Evolutionary conservation across 37 sponge, comb jelly and placozoan genomes (phyloP).

Genomic region (Hormiphora californensis): DNA sequence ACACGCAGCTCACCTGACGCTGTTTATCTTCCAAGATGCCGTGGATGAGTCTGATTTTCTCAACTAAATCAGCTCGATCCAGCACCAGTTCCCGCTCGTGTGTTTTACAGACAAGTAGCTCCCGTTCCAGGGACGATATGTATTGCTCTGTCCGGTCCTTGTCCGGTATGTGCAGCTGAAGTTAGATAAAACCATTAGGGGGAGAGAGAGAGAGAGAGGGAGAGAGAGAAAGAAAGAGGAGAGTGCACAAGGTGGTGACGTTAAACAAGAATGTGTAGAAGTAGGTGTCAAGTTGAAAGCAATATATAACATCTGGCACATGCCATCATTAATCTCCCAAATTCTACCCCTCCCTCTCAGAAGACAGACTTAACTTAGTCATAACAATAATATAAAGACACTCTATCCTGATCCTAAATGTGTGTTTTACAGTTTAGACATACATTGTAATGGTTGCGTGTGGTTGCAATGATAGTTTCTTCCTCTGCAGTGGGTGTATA

Average conservation of each 20-base stretch:
- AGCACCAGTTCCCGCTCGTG: neutral
- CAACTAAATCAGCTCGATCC: neutral
- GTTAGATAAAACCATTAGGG: too few species aligned
- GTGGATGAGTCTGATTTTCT: neutral
- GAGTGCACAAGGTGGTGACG: neutral
- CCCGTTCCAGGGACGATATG: neutral
- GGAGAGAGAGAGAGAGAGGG: too few species aligned
- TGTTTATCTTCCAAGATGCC: slow-evolving; percentile 30
- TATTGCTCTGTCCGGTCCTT: neutral
- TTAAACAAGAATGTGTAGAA: neutral
- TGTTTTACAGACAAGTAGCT: slow-evolving; percentile 11
- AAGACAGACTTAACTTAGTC: too few species aligned
- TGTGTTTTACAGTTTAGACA: too few species aligned
- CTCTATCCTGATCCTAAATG: too few species aligned
- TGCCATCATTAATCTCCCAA: too few species aligned
- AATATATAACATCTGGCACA: too few species aligned
- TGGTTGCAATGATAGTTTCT: neutral
- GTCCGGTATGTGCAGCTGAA: neutral
- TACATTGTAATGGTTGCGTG: neutral
- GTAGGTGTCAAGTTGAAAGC: too few species aligned
- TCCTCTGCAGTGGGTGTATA: neutral
- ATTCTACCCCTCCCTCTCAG: too few species aligned
- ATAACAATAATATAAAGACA: too few species aligned
- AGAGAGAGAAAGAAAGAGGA: too few species aligned
- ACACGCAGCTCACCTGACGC: neutral